Base-by-base conservation (phyloP, 2,113 vertebrate genomes). In the Speoplatyrhinus poulsoni region DNA sequence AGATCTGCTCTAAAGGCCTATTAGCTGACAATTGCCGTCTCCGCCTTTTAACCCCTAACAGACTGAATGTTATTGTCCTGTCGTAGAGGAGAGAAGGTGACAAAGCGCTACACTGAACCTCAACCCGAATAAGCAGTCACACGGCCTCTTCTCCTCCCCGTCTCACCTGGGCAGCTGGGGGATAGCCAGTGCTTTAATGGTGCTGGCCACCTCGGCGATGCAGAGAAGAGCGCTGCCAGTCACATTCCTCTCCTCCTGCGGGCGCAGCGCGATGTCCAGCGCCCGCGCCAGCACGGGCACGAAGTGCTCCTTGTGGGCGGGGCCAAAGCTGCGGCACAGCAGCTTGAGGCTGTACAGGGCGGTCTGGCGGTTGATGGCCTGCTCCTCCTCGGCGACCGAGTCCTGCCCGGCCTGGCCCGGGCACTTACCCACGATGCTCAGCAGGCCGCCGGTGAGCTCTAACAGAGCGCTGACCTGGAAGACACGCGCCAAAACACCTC, bases 311-410 rank as follows among this genome's bases (percentile, higher is more conserved):
- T 89, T 91, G 71, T 94, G 92, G 76, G 63, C 68, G 0, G 88
- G 47, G 58, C 96, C 96, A 10, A 99, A 96, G 65, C 88, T 92
- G 88, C 93, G 96, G 79, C 98, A 98, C 1, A 99, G 90, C 33
- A 99, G 93, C 75, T 98, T 99, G 13, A 99, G 92, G 70, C 95
- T 96, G 80, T 95, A 98, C 46, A 99, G 89, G 9, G 98, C 97
- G 0, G 96, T 98, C 88, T 99, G 98, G 10, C 97, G 92, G 86
- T 97, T 99, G 77, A 99, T 86, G 1, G 95, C 93, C 48, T 94
- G 94, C 63, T 99, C 97, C 60, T 92, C 93, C 67, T 90, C 90
- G 36, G 91, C 92, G 57, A 90, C 90, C 17, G 88, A 82, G 12
- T 85, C 90, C 11, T 58, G 50, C 2, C 1, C 33, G 26, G 1